Base-by-base conservation (phyloP, 2,888 invertebrate genomes). In the Ophion ventricosus region DNA sequence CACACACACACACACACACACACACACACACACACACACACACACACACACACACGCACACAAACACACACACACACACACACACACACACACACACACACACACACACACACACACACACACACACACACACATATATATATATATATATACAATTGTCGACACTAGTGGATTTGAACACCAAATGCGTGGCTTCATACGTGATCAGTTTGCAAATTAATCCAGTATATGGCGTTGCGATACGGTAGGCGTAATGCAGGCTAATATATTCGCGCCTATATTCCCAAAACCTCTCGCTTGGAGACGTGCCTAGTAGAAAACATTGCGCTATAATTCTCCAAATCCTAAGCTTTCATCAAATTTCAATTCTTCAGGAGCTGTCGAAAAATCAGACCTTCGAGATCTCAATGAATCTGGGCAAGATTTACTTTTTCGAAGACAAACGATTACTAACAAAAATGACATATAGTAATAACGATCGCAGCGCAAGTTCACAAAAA, bases 131-230 rank as follows among this genome's bases (percentile, higher is more conserved):
- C 43, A 43, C 43, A 43, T 4, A 29, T 4, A 29, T 4, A 11
- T 11, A 11, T 11, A 11, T 11, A 11, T 2, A 11, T 11, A 11
- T 11, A 11, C 17, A 49, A 49, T 49, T 49, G 14, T 49, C 49
- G 2, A 49, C 14, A 4, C 49, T 17, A 49, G 14, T 49, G 49
- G 17, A 17, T 14, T 29, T 57, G 59, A 23, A 57, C 61, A 67
- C 40, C 67, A 67, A 57, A 72, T 74, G 73, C 78, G 77, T 67
- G 76, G 54, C 26, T 73, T 26, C 67, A 64, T 57, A 83, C 82
- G 78, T 83, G 82, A 69, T 63, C 79, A 11, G 69, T 63, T 63
- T 83, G 25, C 69, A 56, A 69, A 83, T 79, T 67, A 49, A 74
- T 74, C 78, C 69, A 23, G 69, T 66, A 43, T n/a, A 54, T 20